Evolutionary conservation across 2,888 invertebrate species (phyloP).

Genomic region (Lasioglossum figueresi): DNA sequence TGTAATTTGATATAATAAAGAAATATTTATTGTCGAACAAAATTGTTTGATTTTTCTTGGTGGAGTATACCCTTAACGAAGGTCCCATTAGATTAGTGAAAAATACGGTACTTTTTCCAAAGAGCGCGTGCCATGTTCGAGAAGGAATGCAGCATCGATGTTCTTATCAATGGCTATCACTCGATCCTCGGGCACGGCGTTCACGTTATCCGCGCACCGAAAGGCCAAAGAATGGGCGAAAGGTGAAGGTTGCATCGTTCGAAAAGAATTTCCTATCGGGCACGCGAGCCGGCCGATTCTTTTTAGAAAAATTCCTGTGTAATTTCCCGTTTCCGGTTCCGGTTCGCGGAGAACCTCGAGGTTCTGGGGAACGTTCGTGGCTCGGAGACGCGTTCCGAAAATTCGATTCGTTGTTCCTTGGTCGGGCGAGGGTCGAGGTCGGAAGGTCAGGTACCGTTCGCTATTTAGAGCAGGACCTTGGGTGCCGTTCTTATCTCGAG

Average conservation of each 20-base stretch:
- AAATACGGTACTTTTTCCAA: neutral
- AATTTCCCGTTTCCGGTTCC: constrained; percentile 10
- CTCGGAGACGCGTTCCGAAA: constrained; percentile 12
- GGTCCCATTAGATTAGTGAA: neutral
- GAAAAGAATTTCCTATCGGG: neutral
- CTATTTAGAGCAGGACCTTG: constrained; percentile 71
- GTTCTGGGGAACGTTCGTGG: neutral
- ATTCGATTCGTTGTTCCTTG: constrained; percentile 39
- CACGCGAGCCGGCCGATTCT: neutral
- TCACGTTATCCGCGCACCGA: neutral
- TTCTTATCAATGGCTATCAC: neutral
- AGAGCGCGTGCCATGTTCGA: neutral
- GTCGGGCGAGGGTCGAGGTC: constrained; percentile 60
- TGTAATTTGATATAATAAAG: no score
- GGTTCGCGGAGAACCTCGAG: neutral
- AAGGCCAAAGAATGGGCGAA: neutral
- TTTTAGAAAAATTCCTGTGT: neutral
- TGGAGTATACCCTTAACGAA: no score
- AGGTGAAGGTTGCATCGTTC: constrained; percentile 6
- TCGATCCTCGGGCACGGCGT: neutral
- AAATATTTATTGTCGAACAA: no score
- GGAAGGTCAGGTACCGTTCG: constrained; percentile 63
- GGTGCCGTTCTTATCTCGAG: constrained; percentile 71
- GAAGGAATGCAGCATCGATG: neutral
- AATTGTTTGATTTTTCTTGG: no score